These are phyloP conservation scores for Aphaenogaster rudis DNA, from an alignment of 1,140 invertebrate genomes.

Conservation along the genomic window DNA sequence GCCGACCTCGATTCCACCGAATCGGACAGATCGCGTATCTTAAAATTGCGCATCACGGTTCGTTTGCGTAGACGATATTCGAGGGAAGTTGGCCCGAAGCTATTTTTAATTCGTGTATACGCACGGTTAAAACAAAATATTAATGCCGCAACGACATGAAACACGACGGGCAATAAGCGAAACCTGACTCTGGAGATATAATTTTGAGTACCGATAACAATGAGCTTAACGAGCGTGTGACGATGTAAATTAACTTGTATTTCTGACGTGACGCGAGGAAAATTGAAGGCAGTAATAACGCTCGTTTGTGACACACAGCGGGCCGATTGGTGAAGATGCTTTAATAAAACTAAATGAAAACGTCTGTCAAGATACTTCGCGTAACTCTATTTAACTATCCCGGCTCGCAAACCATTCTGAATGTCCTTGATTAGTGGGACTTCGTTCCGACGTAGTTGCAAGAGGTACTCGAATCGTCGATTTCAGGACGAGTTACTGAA, in stretches of 20 bases:
- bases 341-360: conserved; percentile 32
- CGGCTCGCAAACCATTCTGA: neutral
- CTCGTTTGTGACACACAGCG: neutral
- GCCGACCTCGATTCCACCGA: conserved; percentile 7
- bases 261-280: neutral
- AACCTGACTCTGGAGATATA: neutral
- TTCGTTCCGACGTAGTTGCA: neutral
- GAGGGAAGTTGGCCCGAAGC: neutral
- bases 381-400: neutral
- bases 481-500: neutral
- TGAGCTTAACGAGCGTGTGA: neutral
- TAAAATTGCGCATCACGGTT: conserved; percentile 5
- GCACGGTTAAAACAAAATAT: neutral
- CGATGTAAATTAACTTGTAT: neutral
- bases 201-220: neutral
- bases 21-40: conserved; percentile 19
- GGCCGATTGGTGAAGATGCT: neutral
- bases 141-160: neutral
- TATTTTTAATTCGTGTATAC: neutral
- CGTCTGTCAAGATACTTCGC: conserved; percentile 2
- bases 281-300: neutral
- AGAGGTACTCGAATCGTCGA: neutral
- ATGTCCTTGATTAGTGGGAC: conserved; percentile 7
- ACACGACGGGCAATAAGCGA: neutral
- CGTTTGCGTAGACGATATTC: too few species aligned